These are phyloP conservation scores for Cetoscarus ocellatus DNA, from an alignment of 2,797 vertebrate species.

Conservation along the genomic window DNA sequence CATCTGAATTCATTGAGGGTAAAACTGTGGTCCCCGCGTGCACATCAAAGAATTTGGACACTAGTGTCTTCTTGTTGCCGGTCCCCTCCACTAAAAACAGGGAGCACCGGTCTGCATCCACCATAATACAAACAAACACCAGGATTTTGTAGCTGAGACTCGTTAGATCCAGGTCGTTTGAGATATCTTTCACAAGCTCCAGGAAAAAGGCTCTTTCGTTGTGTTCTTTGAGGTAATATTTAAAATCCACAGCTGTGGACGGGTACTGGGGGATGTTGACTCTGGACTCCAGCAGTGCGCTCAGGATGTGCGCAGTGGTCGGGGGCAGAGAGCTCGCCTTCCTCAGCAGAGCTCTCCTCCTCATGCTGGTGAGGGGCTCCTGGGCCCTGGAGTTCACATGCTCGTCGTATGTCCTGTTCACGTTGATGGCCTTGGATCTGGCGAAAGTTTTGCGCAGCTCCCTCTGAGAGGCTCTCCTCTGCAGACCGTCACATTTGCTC, in stretches of 20 bases:
- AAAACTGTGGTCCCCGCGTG: conserved; percentile 94
- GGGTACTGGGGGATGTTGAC: conserved; percentile 97
- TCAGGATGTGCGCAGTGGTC: conserved; percentile 96
- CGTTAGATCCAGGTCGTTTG: conserved; percentile 96
- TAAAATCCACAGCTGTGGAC: conserved; percentile 96
- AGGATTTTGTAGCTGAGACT: conserved; percentile 98
- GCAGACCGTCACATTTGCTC: conserved; percentile 84
- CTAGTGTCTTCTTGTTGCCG: conserved; percentile 93
- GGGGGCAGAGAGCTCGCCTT: conserved; percentile 98
- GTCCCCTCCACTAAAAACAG: conserved; percentile 95
- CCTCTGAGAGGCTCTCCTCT: conserved; percentile 92
- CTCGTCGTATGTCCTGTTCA: conserved; percentile 97
- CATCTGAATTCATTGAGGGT: conserved; percentile 93
- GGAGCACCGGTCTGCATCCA: conserved; percentile 97
- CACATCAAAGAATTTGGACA: conserved; percentile 99
- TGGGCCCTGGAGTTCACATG: conserved; percentile 93
- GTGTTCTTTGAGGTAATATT: conserved; percentile 95
- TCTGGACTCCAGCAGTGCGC: conserved; percentile 95
- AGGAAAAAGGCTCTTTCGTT: conserved; percentile 97
- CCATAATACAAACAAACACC: conserved; percentile 98
- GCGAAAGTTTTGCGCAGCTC: conserved; percentile 98
- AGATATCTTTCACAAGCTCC: conserved; percentile 98
- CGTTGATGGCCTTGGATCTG: conserved; percentile 95
- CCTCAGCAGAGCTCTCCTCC: conserved; percentile 93
- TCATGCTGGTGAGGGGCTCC: conserved; percentile 95